Evolutionary conservation across 2,888 invertebrate species (phyloP), one percentile per base, ranked within the genome.

Genomic region (Tipula helvola): DNA sequence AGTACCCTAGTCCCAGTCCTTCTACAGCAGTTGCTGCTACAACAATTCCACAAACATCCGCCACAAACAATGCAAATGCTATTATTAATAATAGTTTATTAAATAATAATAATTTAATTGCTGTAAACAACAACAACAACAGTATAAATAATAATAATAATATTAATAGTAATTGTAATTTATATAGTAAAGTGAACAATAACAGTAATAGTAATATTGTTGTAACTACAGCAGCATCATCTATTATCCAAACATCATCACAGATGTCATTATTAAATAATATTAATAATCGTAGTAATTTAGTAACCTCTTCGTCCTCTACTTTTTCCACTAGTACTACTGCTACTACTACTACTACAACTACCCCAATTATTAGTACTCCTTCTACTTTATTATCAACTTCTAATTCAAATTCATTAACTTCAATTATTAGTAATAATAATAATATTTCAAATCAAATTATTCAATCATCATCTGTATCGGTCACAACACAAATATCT

Each of bases 1-100:
- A 98, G 97, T 97, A 96, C 96, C 89, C 89, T 89, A 89, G 89
- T 89, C 89, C 89, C 89, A 89, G 88, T 89, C 89, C 89, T 89
- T 89, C 90, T 89, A 83, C 87, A 87, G 84, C 87, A 86, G 86
- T 86, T 71, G 89, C 89, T 89, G 89, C 89, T 89, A 89, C 89
- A 89, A 89, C 88, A 88, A 89, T 88, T 88, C 87, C 71, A 71
- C 84, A 90, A 89, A 88, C 89, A 90, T 88, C 88, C 88, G 91
- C 91, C 90, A 91, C 91, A 90, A 44, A 84, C 84, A 85, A 85
- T 85, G 92, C 92, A 91, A 89, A 90, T 89, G 89, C 89, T 89
- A 89, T 88, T 87, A 88, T 87, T 88, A 88, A 88, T 88, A 89
- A 89, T 87, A 89, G 89, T 89, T 88, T 88, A 88, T 88, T 88